Conservation (phyloP, 2,113 vertebrate species). For the Amblyornis subalaris region DNA sequence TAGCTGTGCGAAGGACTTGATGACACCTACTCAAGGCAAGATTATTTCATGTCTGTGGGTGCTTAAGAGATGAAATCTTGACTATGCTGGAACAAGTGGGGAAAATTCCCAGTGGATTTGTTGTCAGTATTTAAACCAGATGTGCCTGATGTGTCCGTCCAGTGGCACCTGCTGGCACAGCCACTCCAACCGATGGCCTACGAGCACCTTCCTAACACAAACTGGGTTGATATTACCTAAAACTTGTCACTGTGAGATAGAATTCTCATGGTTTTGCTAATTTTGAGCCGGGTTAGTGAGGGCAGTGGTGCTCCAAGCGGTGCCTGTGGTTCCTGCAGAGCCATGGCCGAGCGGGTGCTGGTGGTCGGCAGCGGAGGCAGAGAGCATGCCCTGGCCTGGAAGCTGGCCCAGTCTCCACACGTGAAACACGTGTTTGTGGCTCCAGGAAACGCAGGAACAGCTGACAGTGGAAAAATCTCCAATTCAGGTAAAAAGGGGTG, state of each 20-base stretch:
- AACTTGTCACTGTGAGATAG: not conserved
- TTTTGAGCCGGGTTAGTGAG: too few species aligned
- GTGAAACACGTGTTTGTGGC: slow-evolving; percentile 84
- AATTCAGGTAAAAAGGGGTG: slow-evolving; percentile 77
- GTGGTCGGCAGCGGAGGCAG: slow-evolving; percentile 87
- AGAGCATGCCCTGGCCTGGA: slow-evolving; percentile 89
- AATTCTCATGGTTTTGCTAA: not conserved
- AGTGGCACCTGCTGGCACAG: not conserved
- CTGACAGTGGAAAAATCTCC: slow-evolving; percentile 77
- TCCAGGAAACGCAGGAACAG: slow-evolving; percentile 86
- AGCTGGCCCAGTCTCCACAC: slow-evolving; percentile 81
- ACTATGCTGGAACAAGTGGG: not conserved
- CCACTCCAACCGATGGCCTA: not conserved
- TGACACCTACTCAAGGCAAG: not conserved
- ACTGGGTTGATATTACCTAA: not conserved
- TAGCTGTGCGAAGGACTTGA: not conserved
- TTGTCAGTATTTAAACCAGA: not conserved
- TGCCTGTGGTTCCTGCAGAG: not conserved
- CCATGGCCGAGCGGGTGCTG: slow-evolving; percentile 86
- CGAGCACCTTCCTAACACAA: not conserved
- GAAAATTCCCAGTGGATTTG: not conserved
- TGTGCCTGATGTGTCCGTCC: too few species aligned
- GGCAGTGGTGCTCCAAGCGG: too few species aligned
- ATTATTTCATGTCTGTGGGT: not conserved
- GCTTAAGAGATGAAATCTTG: not conserved